These are phyloP conservation scores for Zootoca vivipara DNA, from an alignment of 2,113 vertebrate genomes.

Conservation along the genomic window DNA sequence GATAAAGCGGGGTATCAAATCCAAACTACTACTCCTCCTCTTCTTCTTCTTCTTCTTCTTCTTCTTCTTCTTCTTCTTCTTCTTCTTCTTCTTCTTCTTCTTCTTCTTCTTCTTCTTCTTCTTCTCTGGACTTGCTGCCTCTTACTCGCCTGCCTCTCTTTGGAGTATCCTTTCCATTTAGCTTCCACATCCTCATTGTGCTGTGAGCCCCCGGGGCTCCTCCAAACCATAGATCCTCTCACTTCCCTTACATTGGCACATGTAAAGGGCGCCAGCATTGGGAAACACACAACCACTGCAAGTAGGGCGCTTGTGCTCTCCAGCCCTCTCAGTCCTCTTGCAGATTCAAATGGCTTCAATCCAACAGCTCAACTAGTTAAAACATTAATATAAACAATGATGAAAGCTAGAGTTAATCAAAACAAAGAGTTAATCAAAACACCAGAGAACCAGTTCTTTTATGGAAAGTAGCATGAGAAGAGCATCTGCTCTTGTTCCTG, in stretches of 20 bases:
- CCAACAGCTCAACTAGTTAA: no score
- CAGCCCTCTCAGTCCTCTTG: background rate
- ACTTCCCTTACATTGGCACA: background rate
- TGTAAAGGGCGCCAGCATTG: background rate
- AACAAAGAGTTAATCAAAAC: background rate
- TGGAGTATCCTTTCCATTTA: background rate
- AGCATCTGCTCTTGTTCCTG: background rate
- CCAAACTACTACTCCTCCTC: no score
- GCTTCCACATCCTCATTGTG: background rate
- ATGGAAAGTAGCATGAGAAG: no score
- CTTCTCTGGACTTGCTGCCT: background rate
- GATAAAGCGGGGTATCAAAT: no score
- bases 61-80: no score
- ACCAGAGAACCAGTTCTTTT: background rate
- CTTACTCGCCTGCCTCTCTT: background rate
- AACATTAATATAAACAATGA: background rate
- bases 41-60: no score
- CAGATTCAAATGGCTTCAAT: background rate
- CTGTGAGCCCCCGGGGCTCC: background rate
- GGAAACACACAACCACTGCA: background rate
- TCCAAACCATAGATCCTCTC: background rate
- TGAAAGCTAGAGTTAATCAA: background rate
- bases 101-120: no score
- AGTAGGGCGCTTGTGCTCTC: background rate
- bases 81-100: no score